Base-by-base conservation (phyloP, 2,888 invertebrate species). In the Luperina nickerlii region DNA sequence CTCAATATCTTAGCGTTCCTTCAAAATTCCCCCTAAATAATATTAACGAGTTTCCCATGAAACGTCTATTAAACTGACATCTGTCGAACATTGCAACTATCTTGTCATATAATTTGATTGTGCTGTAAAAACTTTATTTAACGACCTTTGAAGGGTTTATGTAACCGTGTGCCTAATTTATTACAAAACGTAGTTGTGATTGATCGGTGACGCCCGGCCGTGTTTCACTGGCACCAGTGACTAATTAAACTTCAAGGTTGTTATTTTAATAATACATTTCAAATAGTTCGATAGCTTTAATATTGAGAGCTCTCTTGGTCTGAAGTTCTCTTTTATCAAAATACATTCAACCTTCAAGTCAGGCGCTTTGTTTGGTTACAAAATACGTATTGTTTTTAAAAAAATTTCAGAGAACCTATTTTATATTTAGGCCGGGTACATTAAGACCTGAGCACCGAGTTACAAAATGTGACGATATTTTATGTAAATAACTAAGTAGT, bases 51-150 rank as follows among this genome's bases (percentile, higher is more conserved):
- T 51, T 68, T 74, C 45, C 48, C 66, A 48, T 62, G n/a, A 32
- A 67, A 60, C 81, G 78, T 72, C 76, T 71, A 81, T 78, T 79
- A 83, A 79, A 80, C 32, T 76, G 76, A 76, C 86, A 87, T 83
- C 86, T 81, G 88, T 79, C 79, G 74, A 75, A 73, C 60, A 79
- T 71, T 82, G 71, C 80, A 81, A 85, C 87, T 82, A 82, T 87
- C 77, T 76, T 60, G 67, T 74, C 69, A 78, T 82, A 81, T 70
- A 77, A 76, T 74, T 81, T 87, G 73, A 87, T 84, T 68, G 76
- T 63, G 69, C n/a, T 63, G 70, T 85, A 78, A 83, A 79, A 85
- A 87, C 74, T 85, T 87, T 67, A 78, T 82, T 74, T 72, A 67
- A 74, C 32, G 32, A 20, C 65, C 48, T 65, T 77, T 32, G 62